Evolutionary conservation across 1,140 invertebrate genomes (phyloP), one percentile per base, ranked within the genome.

Genomic region (Sycophaga agraensis): DNA sequence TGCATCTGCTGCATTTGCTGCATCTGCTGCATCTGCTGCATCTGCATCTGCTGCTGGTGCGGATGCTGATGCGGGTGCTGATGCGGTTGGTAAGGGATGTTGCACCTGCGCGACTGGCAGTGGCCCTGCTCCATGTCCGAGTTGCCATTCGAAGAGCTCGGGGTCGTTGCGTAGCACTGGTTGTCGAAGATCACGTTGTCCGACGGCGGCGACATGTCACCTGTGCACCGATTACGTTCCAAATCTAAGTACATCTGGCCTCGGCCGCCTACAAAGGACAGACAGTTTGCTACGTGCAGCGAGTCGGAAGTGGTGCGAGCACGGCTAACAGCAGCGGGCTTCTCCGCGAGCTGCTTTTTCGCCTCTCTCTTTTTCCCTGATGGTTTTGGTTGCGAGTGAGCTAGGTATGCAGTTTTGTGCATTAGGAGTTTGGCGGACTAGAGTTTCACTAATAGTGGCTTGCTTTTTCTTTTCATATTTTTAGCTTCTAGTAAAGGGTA

Each of bases 161-260:
- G 92, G 31, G 92, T 95, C 12, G 92, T 94, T 14, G 92, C 92
- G 81, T 95, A 96, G 81, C 92, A 94, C 72, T 93, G 91, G 81
- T 94, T 93, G 83, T 96, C 93, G 78, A 94, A 95, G 76, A 94
- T 89, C 24, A 93, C 91, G 77, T 94, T 93, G 77, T 96, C 92
- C 46, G 92, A 94, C 2, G 92, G 91, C 58, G 92, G 92, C 7
- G 92, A 94, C 64, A 89, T 83, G 72, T 93, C 91, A 74, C 86
- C 84, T 40, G 85, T 84, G 75, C 82, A 83, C 57, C 83, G 83
- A 79, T 86, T 85, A 53, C 89, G 83, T 77, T 92, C 90, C 78
- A 93, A 85, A 82, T 94, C 93, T 78, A 94, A 84, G 76, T 93
- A 94, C 60, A 93, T 82, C 63, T 88, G 77, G 64, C 75, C 76